Percentiles rank a stretch among this genome's conserved stretches.
Evolutionary conservation across 2,113 vertebrate species (phyloP).

Genomic region (Boulengeromyrus knoepffleri): DNA sequence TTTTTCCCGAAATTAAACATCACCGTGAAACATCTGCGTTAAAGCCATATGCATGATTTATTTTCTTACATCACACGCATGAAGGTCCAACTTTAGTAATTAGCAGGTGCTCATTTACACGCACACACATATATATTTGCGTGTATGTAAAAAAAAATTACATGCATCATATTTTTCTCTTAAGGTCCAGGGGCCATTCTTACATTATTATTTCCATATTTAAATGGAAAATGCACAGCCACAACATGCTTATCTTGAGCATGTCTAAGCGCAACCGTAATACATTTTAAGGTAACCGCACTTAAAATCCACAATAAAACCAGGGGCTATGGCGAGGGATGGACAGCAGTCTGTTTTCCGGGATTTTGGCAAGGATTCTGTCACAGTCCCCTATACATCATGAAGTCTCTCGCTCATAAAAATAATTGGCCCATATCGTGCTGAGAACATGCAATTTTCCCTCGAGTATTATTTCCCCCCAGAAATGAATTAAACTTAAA

Average conservation of each 20-base stretch:
- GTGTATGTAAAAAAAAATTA: not conserved
- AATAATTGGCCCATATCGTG: slow-evolving; percentile 33
- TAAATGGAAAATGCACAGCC: not conserved
- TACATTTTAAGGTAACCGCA: not conserved
- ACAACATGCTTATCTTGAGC: not conserved
- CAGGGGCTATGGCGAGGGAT: not conserved
- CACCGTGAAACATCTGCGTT: not conserved
- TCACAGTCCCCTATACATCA: slow-evolving; percentile 30
- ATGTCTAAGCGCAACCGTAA: not conserved
- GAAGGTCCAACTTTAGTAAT: not conserved
- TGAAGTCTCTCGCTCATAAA: slow-evolving; percentile 34
- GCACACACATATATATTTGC: not conserved
- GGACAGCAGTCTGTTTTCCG: slow-evolving; percentile 8
- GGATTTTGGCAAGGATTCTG: slow-evolving; percentile 20
- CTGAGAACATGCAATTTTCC: slow-evolving; percentile 18
- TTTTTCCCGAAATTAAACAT: not conserved
- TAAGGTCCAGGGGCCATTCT: not conserved
- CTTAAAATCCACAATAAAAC: not conserved
- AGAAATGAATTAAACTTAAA: slow-evolving; percentile 12
- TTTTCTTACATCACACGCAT: not conserved
- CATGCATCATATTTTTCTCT: not conserved
- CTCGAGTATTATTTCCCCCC: not conserved
- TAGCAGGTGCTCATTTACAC: not conserved
- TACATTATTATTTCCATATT: not conserved
- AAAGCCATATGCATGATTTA: not conserved